A percentile compares a stretch with the other conserved stretches of the same genome.
Conservation (phyloP, 2,797 vertebrate genomes). For the Betta splendens region DNA sequence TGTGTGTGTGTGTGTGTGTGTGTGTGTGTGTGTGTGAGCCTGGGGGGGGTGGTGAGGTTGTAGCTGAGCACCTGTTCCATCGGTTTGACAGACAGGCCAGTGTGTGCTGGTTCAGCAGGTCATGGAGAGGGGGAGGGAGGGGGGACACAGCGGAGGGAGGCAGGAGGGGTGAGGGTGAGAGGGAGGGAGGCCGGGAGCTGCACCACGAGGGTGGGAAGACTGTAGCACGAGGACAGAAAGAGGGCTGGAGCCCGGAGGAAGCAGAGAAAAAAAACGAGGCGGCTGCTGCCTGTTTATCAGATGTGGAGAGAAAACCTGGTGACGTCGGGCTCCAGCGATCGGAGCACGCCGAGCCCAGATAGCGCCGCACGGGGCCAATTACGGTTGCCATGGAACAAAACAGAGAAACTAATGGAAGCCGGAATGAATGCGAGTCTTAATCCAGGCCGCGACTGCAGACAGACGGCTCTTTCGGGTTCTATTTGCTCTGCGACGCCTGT, state of each 20-base stretch:
- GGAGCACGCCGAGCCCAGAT: slow-evolving; percentile 46
- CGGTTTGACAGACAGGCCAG: slow-evolving; percentile 81
- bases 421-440: slow-evolving; percentile 49
- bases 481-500: slow-evolving; percentile 29
- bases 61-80: slow-evolving; percentile 82
- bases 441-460: slow-evolving; percentile 37
- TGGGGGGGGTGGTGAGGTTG: slow-evolving; percentile 69
- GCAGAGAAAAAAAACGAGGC: background rate
- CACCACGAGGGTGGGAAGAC: slow-evolving; percentile 1
- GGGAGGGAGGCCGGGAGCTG: slow-evolving; percentile 15
- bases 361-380: slow-evolving; percentile 41
- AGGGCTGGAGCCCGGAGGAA: slow-evolving; percentile 2
- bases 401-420: slow-evolving; percentile 58
- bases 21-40: slow-evolving; percentile 19
- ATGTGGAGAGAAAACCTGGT: slow-evolving; percentile 44
- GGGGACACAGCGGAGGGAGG: slow-evolving; percentile 35
- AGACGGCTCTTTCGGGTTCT: slow-evolving; percentile 40
- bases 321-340: slow-evolving; percentile 50
- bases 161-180: slow-evolving; percentile 26
- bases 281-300: slow-evolving; percentile 62
- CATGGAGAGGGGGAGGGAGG: slow-evolving; percentile 42
- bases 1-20: slow-evolving; percentile 21
- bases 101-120: slow-evolving; percentile 87
- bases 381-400: slow-evolving; percentile 56
- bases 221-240: slow-evolving; percentile 15